phyloP scores from a whole-genome alignment of 2,888 invertebrate genomes.

The Apomyelois bistriatella region DNA sequence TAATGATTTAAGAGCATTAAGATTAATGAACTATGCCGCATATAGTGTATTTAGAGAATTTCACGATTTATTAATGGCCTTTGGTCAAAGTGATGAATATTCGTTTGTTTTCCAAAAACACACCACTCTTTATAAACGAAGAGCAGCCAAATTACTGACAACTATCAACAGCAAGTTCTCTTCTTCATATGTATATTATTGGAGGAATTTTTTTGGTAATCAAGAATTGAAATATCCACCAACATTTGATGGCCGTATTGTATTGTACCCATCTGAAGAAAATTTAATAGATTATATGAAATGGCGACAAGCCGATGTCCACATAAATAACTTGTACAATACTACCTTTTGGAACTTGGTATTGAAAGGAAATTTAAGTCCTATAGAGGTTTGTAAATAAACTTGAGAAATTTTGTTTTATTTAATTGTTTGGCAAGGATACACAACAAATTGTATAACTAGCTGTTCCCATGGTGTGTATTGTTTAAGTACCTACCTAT shows the following conservation, averaged over 20 bases:
- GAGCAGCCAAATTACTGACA: conserved; percentile 91
- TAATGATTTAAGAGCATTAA: conserved; percentile 89
- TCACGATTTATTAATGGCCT: conserved; percentile 90
- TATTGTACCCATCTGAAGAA: conserved; percentile 92
- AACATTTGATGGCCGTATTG: conserved; percentile 93
- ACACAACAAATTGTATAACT: no score
- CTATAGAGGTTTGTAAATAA: conserved; percentile 79
- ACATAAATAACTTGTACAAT: conserved; percentile 98
- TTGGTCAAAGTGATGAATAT: conserved; percentile 98
- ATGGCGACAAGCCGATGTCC: conserved; percentile 97
- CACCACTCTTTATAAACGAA: conserved; percentile 87
- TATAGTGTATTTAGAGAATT: conserved; percentile 90
- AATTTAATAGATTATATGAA: conserved; percentile 93
- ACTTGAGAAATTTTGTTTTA: no score
- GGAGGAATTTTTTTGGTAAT: conserved; percentile 89
- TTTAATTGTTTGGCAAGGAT: no score
- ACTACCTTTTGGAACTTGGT: conserved; percentile 97
- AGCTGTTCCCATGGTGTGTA: no score
- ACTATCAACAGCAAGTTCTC: conserved; percentile 94
- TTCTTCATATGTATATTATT: conserved; percentile 91
- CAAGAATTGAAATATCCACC: conserved; percentile 90
- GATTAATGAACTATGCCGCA: conserved; percentile 94
- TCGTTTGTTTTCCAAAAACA: conserved; percentile 94
- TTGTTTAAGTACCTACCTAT: no score
- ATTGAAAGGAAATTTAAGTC: conserved; percentile 85